Evolutionary conservation across 2,797 vertebrate genomes (phyloP), one percentile per base, ranked within the genome.

Genomic region (Mareca strepera): DNA sequence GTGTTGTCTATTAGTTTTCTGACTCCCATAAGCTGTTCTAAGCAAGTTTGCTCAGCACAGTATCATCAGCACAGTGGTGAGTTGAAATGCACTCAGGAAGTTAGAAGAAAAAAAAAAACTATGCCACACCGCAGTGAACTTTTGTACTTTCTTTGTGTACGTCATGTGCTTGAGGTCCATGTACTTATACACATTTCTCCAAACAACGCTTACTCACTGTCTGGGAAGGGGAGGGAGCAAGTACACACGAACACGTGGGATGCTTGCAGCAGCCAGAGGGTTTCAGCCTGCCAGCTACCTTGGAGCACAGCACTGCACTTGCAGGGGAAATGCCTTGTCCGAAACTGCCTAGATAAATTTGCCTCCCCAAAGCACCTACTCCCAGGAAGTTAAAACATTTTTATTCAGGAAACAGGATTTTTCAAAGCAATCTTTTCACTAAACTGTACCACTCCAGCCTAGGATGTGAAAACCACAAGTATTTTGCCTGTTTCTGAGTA

Each of bases 201-300:
- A 70, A 44, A 74, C 64, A 41, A 64, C 75, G 50, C 1, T 7
- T 73, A 77, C 68, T 41, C 5, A 0, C 35, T 2, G 41, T n/a
- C 58, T 16, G 56, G 21, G 69, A 70, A 70, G 18, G 2, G 48
- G 21, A 60, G 28, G 22, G 25, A 60, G 72, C n/a, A 64, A 1
- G 0, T 3, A 4, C 43, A 3, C 1, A 14, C 46, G 11, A 28
- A 72, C 72, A 67, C 13, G 0, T 18, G 68, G 63, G 67, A 60
- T 59, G 41, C 76, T 53, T 50, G 7, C 10, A 69, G 41, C 33
- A 88, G 25, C 41, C 66, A 46, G 2, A 74, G 59, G 35, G 53
- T 62, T 86, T 70, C 72, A 81, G 53, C 75, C 23, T 14, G 17
- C 25, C 60, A 92, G 31, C 37, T 39, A 15, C 85, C n/a, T 37